Percentiles rank a stretch among this genome's conserved stretches.
These are phyloP conservation scores for Drosophila nigricruria DNA, from an alignment of 2,888 invertebrate genomes.

Conservation along the genomic window DNA sequence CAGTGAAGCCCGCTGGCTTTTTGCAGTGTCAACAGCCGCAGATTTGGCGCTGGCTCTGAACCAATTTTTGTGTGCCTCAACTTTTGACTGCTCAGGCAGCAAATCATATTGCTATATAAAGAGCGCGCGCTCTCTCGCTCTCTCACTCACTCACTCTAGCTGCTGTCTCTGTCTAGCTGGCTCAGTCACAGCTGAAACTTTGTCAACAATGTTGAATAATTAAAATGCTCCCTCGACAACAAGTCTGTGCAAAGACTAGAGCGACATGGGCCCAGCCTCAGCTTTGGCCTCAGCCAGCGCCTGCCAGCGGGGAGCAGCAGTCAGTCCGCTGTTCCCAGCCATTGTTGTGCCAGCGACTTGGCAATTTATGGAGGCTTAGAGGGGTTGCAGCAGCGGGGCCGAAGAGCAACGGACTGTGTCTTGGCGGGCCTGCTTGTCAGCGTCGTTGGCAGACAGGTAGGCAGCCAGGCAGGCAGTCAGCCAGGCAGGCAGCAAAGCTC, in stretches of 20 bases:
- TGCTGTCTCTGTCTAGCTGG: slow-evolving; percentile 11
- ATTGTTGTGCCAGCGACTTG: slow-evolving; percentile 53
- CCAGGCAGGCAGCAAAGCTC: slow-evolving; percentile 61
- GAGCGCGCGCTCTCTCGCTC: background rate
- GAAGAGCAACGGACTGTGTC: slow-evolving; percentile 14
- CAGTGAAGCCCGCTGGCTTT: slow-evolving; percentile 22
- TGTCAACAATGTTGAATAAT: slow-evolving; percentile 84
- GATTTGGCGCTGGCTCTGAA: slow-evolving; percentile 41
- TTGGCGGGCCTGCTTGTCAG: slow-evolving; percentile 35
- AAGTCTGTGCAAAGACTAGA: slow-evolving; percentile 66
- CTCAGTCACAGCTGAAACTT: slow-evolving; percentile 73
- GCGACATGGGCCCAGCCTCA: slow-evolving; percentile 34
- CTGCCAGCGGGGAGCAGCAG: slow-evolving; percentile 18
- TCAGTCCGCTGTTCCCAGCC: slow-evolving; percentile 34
- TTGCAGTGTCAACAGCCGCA: slow-evolving; percentile 55
- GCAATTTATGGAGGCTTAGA: slow-evolving; percentile 38
- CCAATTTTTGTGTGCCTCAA: slow-evolving; percentile 58
- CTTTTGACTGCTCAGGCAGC: slow-evolving; percentile 77
- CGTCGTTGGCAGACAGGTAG: slow-evolving; percentile 32
- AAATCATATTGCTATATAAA: slow-evolving; percentile 70
- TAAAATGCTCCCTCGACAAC: slow-evolving; percentile 82
- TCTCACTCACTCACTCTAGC: background rate
- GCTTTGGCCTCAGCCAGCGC: slow-evolving; percentile 12
- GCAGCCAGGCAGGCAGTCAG: slow-evolving; percentile 24
- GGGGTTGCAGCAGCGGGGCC: background rate